phyloP scores from a whole-genome alignment of 2,113 vertebrate species.

The Muscicapa adusta region DNA sequence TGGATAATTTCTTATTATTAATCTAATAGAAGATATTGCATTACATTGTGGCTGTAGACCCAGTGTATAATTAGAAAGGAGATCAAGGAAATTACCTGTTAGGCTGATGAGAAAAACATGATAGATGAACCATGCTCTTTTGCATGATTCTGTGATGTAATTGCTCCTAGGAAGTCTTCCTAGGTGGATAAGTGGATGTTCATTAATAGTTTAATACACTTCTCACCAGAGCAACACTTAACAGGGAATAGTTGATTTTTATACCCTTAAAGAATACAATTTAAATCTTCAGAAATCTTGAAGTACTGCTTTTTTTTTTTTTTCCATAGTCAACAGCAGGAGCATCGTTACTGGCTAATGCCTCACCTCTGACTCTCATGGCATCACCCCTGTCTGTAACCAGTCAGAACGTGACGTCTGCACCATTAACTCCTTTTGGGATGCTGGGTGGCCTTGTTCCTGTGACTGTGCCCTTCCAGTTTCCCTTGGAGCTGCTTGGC shows the following conservation, averaged over 20 bases:
- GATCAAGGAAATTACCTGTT: background rate
- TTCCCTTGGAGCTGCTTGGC: conserved; percentile 88
- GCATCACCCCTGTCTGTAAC: conserved; percentile 83
- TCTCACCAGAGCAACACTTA: background rate
- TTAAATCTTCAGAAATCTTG: conserved; percentile 25
- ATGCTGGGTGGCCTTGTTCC: conserved; percentile 97
- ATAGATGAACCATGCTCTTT: background rate
- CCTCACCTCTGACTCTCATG: conserved; percentile 87
- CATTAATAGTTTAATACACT: background rate
- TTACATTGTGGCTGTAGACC: background rate
- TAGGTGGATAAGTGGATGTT: background rate
- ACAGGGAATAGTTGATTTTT: background rate
- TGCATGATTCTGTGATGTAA: background rate
- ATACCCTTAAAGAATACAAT: background rate
- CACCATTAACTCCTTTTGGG: conserved; percentile 82
- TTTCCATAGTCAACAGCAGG: conserved; percentile 85
- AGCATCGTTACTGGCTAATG: conserved; percentile 81
- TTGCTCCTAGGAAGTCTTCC: background rate
- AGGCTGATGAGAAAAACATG: background rate
- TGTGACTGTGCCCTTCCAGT: conserved; percentile 95
- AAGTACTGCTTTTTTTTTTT: conserved; percentile 57
- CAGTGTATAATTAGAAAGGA: background rate
- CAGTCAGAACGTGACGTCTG: conserved; percentile 77
- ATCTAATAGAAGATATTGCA: background rate
- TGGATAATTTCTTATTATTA: background rate